Evolutionary conservation across 2,113 vertebrate species (phyloP).

Genomic region (Manacus vitellinus): DNA sequence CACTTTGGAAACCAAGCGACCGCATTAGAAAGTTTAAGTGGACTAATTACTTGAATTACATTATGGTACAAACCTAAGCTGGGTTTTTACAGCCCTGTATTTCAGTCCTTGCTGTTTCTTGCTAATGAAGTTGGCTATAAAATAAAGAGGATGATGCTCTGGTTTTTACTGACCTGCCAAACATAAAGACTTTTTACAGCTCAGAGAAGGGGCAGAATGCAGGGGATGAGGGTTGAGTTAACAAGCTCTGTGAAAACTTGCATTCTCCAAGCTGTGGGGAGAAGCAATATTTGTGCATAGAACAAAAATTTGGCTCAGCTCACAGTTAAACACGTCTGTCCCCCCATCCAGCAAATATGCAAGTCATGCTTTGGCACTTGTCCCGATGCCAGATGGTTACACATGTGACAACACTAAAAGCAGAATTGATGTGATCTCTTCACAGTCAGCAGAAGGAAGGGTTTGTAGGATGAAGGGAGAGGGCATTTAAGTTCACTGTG

Average conservation of each 20-base stretch:
- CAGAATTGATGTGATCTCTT: background rate
- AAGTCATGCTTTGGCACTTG: constrained; percentile 23
- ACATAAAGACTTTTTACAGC: constrained; percentile 1
- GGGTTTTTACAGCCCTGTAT: constrained; percentile 62
- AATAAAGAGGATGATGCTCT: constrained; percentile 45
- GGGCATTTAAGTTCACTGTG: background rate
- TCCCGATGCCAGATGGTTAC: background rate
- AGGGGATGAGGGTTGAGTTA: background rate
- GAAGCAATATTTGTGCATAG: background rate
- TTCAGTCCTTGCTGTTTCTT: constrained; percentile 67
- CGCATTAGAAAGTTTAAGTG: constrained; percentile 63
- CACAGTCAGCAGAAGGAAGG: background rate
- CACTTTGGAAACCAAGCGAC: constrained; percentile 39
- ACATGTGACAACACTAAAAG: background rate
- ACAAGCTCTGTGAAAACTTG: background rate
- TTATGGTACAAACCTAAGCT: constrained; percentile 40
- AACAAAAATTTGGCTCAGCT: background rate
- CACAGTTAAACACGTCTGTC: background rate
- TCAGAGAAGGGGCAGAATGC: background rate
- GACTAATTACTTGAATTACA: constrained; percentile 68
- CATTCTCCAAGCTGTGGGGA: background rate
- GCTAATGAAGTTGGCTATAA: constrained; percentile 70
- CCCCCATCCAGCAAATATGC: background rate
- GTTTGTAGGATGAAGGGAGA: background rate
- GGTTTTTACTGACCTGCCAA: constrained; percentile 53